Evolutionary conservation across 1,140 invertebrate species (phyloP), one percentile per base, ranked within the genome.

Genomic region (Drosophila pachea): DNA sequence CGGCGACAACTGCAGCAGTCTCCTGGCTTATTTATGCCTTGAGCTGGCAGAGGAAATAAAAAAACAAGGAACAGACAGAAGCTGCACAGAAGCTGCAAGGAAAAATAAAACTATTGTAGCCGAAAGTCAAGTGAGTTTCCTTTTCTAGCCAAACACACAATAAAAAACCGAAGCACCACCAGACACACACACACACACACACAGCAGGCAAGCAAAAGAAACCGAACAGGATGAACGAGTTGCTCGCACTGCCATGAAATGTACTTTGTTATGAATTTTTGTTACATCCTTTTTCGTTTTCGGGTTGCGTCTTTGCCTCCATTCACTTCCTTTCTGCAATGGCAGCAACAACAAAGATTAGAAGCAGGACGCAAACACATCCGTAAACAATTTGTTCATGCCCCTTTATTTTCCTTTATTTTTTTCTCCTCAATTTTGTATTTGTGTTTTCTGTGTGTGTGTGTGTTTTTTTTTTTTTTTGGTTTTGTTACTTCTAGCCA

Each of bases 321-420:
- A 65, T 43, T 68, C 42, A 40, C 66, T 65, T 74, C 49, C 68
- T 65, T 40, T 61, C 45, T 53, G 53, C 60, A 63, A 42, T 64
- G 67, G 36, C 60, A 63, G 35, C 66, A 73, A 62, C 56, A 64
- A 62, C 61, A 71, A 74, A 59, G 53, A 72, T 68, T 68, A 74
- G 68, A 63, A 76, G 67, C 63, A 67, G 73, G 79, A 86, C 81
- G 58, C 79, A 86, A 84, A 79, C 76, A 84, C 79, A 84, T 84
- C 79, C 79, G 81, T 84, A 84, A 84, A 84, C 81, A 84, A 84
- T 84, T 84, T 84, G 81, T 84, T 79, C 79, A 83, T 84, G 76
- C 76, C 74, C 76, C 64, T 84, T 76, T 76, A 84, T 69, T 71
- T 52, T 63, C 45, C 59, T 60, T 59, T 49, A 40, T 45, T 61